Conservation (phyloP, 2,888 invertebrate species). For the Priocnemis perturbator region DNA sequence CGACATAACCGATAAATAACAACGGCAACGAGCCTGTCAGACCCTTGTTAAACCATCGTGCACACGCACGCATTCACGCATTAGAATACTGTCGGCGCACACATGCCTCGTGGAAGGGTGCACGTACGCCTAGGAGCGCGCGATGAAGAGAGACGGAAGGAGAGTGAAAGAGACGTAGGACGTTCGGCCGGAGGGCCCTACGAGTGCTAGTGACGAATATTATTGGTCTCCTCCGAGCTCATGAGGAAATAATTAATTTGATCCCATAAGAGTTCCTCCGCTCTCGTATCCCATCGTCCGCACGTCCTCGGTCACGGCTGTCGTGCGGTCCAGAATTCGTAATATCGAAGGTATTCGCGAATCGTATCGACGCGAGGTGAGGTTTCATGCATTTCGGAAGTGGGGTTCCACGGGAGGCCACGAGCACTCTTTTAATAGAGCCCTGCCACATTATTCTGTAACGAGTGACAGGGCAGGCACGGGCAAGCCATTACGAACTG, state of each 20-base stretch:
- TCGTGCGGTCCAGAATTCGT: too few relatives aligned
- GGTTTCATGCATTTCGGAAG: background rate
- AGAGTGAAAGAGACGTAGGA: slow-evolving; percentile 34
- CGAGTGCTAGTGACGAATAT: slow-evolving; percentile 47
- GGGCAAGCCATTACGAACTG: slow-evolving; percentile 45
- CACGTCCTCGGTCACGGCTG: too few relatives aligned
- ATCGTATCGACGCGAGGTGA: background rate
- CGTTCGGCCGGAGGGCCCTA: slow-evolving; percentile 32
- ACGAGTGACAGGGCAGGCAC: slow-evolving; percentile 17
- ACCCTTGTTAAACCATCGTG: slow-evolving; percentile 72
- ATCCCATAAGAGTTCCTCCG: background rate
- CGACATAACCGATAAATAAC: slow-evolving; percentile 75
- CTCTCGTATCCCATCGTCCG: too few relatives aligned
- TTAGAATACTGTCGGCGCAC: slow-evolving; percentile 59
- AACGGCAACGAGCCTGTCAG: slow-evolving; percentile 75
- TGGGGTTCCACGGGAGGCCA: background rate
- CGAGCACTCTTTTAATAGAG: slow-evolving; percentile 3
- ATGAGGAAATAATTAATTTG: slow-evolving; percentile 49
- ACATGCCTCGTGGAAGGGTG: slow-evolving; percentile 28
- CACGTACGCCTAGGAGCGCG: slow-evolving; percentile 12
- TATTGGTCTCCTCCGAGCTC: slow-evolving; percentile 28
- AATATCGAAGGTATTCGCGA: too few relatives aligned
- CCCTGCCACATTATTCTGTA: slow-evolving; percentile 2
- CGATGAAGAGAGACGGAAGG: background rate
- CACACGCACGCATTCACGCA: slow-evolving; percentile 61